A percentile compares a stretch with the other conserved stretches of the same genome.
These are phyloP conservation scores for Pangasianodon hypophthalmus DNA, from an alignment of 2,113 vertebrate species.

Conservation along the genomic window DNA sequence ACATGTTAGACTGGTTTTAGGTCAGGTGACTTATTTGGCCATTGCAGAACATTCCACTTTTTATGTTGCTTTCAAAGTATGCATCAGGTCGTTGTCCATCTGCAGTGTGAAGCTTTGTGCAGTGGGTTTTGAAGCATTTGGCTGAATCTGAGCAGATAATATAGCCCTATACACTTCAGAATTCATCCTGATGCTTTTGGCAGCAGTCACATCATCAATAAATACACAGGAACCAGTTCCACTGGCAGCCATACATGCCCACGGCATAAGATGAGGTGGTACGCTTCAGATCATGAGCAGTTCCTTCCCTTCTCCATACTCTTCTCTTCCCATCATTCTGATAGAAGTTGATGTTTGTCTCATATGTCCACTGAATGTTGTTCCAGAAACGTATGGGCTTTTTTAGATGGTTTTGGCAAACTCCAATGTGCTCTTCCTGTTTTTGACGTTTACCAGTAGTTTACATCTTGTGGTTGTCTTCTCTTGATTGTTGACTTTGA, in stretches of 20 bases:
- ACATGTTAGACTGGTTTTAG: background rate
- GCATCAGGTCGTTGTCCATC: background rate
- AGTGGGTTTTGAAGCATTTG: background rate
- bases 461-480: background rate
- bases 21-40: background rate
- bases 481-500: background rate
- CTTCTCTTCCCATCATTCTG: background rate
- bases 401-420: background rate
- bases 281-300: background rate
- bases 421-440: background rate
- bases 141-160: background rate
- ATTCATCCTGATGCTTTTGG: background rate
- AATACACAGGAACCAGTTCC: background rate
- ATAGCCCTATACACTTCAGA: background rate
- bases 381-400: background rate
- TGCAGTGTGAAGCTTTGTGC: background rate
- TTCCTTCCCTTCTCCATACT: background rate
- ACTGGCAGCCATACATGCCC: background rate
- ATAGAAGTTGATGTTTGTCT: background rate
- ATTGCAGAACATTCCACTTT: background rate
- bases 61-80: background rate
- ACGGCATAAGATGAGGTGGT: background rate
- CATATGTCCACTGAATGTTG: background rate
- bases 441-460: background rate
- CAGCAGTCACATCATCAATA: background rate